Base-by-base conservation (phyloP, 2,888 invertebrate genomes). In the Philopedon plagiatum region DNA sequence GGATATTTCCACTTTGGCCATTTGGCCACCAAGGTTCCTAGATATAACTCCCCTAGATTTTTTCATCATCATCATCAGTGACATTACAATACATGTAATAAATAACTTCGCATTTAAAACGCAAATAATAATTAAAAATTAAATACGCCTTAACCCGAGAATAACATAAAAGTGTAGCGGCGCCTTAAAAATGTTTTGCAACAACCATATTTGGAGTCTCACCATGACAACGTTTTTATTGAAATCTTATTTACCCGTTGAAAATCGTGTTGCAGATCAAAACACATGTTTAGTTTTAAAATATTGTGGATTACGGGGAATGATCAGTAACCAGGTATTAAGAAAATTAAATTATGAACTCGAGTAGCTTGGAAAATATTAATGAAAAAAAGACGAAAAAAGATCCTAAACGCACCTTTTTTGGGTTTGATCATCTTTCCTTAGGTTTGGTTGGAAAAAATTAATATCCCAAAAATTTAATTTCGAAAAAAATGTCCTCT, bases 131-230 rank as follows among this genome's bases (percentile, higher is more conserved):
- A 39, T 39, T 39, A 23, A 60, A 41, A 13, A 60, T 39, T 60
- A 39, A 41, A 39, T 39, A 39, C 39, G 15, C 58, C 5, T 58
- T 9, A 23, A 58, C 58, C n/a, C 21, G 18, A 18, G 7, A 21
- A 19, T 7, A 57, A 37, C 26, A 41, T 60, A 15, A 60, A 60
- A 60, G 26, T 41, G 5, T 15, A 11, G 41, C 41, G 60, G 41
- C 26, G 60, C 41, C 60, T 60, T 41, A 60, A 39, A 41, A 60
- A 39, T 60, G 60, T 60, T 60, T 41, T 60, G 60, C 41, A 7
- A 41, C 23, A 8, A 26, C 60, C 60, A 60, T 60, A 60, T 60
- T 60, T 41, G 60, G 60, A 23, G 41, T 13, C 26, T 60, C 26
- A 13, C 60, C 23, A 15, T 60, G 60, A 41, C 60, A 26, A 41